Evolutionary conservation across 2,797 vertebrate genomes (phyloP).

Genomic region (Phoeniculus purpureus): DNA sequence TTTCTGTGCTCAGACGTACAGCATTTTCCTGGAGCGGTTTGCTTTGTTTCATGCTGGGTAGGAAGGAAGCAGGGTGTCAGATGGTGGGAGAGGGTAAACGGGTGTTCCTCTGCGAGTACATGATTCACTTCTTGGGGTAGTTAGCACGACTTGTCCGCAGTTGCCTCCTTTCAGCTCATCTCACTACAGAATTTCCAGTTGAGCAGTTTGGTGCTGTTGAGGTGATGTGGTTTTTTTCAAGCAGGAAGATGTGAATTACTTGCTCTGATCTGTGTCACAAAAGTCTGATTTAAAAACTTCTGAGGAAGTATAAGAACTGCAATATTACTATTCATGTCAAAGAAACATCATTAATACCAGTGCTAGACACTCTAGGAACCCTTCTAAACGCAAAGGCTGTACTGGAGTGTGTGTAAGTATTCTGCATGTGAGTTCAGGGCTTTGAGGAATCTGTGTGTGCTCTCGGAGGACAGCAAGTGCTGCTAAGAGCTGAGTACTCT

Average conservation of each 20-base stretch:
- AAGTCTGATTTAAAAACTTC: neutral
- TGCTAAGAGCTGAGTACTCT: slow-evolving; percentile 29
- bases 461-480: slow-evolving; percentile 4
- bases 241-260: neutral
- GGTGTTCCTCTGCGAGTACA: neutral
- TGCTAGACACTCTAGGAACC: neutral
- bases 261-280: neutral
- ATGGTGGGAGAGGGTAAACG: neutral
- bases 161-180: neutral
- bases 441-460: neutral
- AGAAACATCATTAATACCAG: neutral
- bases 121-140: neutral
- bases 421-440: neutral
- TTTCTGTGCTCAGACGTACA: neutral
- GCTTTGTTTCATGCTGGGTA: neutral
- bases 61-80: neutral
- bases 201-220: neutral
- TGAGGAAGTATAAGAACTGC: neutral
- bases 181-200: neutral
- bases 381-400: neutral
- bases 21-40: neutral
- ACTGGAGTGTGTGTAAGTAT: neutral
- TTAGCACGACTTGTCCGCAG: neutral
- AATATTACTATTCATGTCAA: neutral
- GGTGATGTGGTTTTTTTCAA: neutral